Base-by-base conservation (phyloP, 2,888 invertebrate species). In the Ariolimax columbianus region DNA sequence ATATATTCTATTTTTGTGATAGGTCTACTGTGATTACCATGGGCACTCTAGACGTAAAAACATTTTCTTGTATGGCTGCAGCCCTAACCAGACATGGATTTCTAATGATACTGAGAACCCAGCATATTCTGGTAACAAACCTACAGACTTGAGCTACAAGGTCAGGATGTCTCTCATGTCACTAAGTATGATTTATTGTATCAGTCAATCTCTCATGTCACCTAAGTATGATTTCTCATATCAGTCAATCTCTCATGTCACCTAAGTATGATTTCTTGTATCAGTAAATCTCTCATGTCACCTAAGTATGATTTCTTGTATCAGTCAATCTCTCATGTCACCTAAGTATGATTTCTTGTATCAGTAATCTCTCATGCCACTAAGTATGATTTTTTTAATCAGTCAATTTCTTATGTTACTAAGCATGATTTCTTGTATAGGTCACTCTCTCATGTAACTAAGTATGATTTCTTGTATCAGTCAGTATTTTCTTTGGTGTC, bases 21-120 rank as follows among this genome's bases (percentile, higher is more conserved):
- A 93, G 93, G 91, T 94, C 23, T 94, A 90, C 89, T 93, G 93
- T 89, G 94, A 94, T 87, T 93, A 92, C 86, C 94, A 94, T 88
- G 94, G 94, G 26, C 99, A 99, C 95, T 98, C 98, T 40, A 95
- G 98, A 88, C 97, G 97, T 94, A 97, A 98, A 95, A 99, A 99
- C 94, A 96, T 98, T 92, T 99, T 99, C 94, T 96, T 98, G 92
- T 99, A 98, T 93, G 99, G 99, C 90, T 99, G 99, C 94, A 96
- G 94, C 90, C 94, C 95, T 6, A 87, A 88, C 9, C 90, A 92
- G 90, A 93, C 94, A 0, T 94, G 94, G 94, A 91, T 92, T 82
- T 86, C 89, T 0, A 93, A 92, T 77, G 94, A 94, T 86, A 89
- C 90, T 14, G 91, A 92, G 78, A 93, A 93, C 87, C 93, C 94